Evolutionary conservation across 1,140 invertebrate species (phyloP).

Genomic region (Heliconius himera): DNA sequence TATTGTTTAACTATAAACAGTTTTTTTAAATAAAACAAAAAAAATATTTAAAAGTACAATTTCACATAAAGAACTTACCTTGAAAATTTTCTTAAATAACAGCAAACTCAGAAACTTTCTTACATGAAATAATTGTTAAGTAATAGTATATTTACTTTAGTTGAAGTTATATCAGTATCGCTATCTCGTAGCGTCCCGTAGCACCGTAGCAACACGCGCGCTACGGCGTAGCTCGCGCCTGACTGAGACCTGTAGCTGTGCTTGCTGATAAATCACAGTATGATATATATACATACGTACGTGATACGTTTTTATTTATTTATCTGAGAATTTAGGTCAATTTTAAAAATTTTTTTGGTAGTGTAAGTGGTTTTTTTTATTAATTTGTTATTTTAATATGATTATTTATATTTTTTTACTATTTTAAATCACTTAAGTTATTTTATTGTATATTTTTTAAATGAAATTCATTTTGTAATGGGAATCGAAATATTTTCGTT

Average conservation of each 20-base stretch:
- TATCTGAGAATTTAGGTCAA: not conserved
- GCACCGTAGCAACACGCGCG: slow-evolving; percentile 42
- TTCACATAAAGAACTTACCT: not conserved
- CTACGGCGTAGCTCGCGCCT: slow-evolving; percentile 59
- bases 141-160: not conserved
- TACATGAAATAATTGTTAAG: not conserved
- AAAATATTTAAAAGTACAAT: not conserved
- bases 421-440: not conserved
- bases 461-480: not conserved
- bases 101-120: not conserved
- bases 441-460: not conserved
- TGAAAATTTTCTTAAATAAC: not conserved
- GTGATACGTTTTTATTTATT: not conserved
- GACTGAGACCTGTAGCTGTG: slow-evolving; percentile 58
- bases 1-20: too few species aligned
- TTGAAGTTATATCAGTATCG: not conserved
- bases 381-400: not conserved
- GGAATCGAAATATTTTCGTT: too few species aligned
- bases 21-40: not conserved
- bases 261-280: slow-evolving; percentile 9
- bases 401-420: not conserved
- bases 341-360: too few species aligned
- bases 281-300: not conserved
- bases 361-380: not conserved
- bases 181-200: slow-evolving; percentile 27